Conservation (phyloP, 2,113 vertebrate genomes). For the Rhinogobius similis region DNA sequence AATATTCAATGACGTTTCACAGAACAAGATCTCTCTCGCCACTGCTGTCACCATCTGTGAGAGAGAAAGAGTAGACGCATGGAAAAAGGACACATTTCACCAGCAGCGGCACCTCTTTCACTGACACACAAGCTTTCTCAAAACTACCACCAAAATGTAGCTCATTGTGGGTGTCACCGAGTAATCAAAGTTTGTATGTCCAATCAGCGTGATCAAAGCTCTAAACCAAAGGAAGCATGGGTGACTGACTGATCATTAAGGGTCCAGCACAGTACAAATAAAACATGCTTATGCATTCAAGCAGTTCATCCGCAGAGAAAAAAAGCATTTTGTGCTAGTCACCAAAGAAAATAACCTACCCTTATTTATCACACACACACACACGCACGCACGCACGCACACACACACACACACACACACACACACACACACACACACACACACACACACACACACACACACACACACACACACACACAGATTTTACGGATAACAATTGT, state of each 20-base stretch:
- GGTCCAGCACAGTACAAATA: background rate
- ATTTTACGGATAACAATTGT: no score
- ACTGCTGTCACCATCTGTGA: slow-evolving; percentile 67
- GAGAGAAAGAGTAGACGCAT: slow-evolving; percentile 67
- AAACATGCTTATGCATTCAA: no score
- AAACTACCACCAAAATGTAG: slow-evolving; percentile 32
- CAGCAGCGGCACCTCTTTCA: slow-evolving; percentile 59
- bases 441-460: no score
- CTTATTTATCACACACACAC: no score
- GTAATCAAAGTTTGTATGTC: slow-evolving; percentile 40
- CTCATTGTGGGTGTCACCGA: background rate
- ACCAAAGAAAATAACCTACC: no score
- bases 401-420: no score
- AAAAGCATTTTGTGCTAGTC: no score
- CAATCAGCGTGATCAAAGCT: background rate
- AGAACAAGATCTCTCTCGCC: slow-evolving; percentile 74
- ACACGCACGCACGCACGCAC: no score
- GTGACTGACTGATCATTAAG: background rate
- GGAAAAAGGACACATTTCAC: slow-evolving; percentile 73
- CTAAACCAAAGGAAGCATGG: background rate
- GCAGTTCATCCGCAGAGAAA: no score
- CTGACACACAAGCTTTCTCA: slow-evolving; percentile 66
- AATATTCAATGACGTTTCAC: slow-evolving; percentile 73
- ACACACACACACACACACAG: no score
- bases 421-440: no score